Base-by-base conservation (phyloP, 2,113 vertebrate species). In the Microcebus murinus region DNA sequence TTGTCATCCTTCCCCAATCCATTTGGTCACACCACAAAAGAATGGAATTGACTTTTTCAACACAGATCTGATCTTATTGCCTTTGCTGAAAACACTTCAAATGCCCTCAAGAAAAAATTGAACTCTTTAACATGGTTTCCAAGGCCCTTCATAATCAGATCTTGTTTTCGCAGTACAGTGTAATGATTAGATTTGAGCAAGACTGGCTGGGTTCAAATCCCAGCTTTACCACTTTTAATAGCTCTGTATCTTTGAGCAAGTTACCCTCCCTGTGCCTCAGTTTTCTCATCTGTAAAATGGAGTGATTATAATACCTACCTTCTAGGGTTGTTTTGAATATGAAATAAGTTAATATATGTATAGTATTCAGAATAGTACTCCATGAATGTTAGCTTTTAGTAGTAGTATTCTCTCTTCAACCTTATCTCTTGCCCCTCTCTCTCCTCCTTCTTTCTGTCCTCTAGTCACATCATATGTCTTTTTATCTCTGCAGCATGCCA, bases 51-150 rank as follows among this genome's bases (percentile, higher is more conserved):
- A 83, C 65, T 67, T 42, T 90, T 84, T 80, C 90, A 90, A 50
- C 61, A 84, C 31, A 94, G 59, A 95, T 74, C 13, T 67, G 91
- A 87, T 95, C 90, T 92, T 89, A 88, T 61, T 48, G 71, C 61
- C 21, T 92, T 15, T 84, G 57, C 59, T 90, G 90, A 81, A 95
- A 92, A 91, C 65, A 92, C 65, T 96, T 96, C 67, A 92, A 61
- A 65, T 29, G 15, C 67, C 61, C 59, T 63, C 10, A 45, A 76
- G 45, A 57, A 61, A 68, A n/a, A 84, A 77, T 84, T n/a, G 8
- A 65, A 77, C 13, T 68, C 39, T 79, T 90, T 57, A n/a, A 15
- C 52, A 13, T 73, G 42, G 42, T 74, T 96, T 97, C 87, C n/a
- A 90, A 96, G 77, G 91, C 10, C 17, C 45, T 90, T 88, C 9